Conservation (phyloP, 2,113 vertebrate genomes). For the Rafetus swinhoei region DNA sequence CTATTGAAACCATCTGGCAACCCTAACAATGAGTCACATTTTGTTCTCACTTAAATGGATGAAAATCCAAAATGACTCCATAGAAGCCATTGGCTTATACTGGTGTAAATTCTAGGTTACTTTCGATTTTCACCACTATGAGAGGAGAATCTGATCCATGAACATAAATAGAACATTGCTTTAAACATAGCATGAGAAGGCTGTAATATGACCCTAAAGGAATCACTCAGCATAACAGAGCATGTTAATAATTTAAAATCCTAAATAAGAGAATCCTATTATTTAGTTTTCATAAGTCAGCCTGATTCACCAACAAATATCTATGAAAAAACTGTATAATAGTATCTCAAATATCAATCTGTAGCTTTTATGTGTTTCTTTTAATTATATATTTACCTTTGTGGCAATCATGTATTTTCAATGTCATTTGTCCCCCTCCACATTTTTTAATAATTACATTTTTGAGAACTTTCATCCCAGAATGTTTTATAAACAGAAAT, state of each 20-base stretch:
- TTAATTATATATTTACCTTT: not conserved
- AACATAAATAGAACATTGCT: conserved; percentile 59
- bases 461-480: not conserved
- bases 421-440: not conserved
- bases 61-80: conserved; percentile 42
- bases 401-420: not conserved
- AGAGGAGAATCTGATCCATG: conserved; percentile 42
- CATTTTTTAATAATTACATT: not conserved
- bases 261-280: not conserved
- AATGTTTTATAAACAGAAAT: not conserved
- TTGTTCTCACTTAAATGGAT: conserved; percentile 52
- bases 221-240: conserved; percentile 8
- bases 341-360: not conserved
- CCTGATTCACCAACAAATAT: not conserved
- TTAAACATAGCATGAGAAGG: conserved; percentile 49
- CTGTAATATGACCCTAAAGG: conserved; percentile 51
- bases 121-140: conserved; percentile 62
- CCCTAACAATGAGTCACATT: conserved; percentile 62
- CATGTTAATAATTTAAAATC: not conserved
- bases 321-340: conserved; percentile 7
- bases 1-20: too few relatives aligned
- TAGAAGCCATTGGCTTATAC: conserved; percentile 53
- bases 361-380: not conserved
- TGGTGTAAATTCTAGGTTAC: conserved; percentile 67
- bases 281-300: not conserved